Evolutionary conservation across 92 coral and sea anemone species (phyloP).

Genomic region (Epizoanthus illoricatus): DNA sequence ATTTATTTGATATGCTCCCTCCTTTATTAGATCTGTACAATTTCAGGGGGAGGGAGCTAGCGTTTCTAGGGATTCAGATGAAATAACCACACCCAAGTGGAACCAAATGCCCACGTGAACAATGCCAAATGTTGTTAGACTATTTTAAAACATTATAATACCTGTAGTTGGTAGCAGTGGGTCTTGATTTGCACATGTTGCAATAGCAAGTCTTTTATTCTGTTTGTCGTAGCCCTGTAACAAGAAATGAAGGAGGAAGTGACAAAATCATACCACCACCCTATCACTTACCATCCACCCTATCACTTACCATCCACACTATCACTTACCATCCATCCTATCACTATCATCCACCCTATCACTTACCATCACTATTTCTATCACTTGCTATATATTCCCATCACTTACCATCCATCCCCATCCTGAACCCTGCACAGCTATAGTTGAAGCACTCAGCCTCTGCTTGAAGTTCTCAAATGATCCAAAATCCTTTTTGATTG

Average conservation of each 20-base stretch:
- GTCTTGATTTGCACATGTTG: conserved; percentile 91
- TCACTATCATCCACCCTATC: conserved; percentile 29
- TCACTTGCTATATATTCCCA: not conserved
- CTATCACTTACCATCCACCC: not conserved
- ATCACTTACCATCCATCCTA: conserved; percentile 89
- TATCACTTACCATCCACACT: conserved; percentile 85
- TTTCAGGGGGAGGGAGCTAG: no score
- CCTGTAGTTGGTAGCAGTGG: conserved; percentile 95
- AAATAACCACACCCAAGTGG: no score
- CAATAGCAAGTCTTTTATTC: conserved; percentile 77
- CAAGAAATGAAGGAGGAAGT: not conserved
- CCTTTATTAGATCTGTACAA: not conserved
- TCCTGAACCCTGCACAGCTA: conserved; percentile 97
- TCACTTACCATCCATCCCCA: conserved; percentile 93
- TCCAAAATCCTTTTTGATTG: conserved; percentile 92
- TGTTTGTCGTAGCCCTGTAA: conserved; percentile 89
- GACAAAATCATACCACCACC: no score
- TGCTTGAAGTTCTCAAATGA: conserved; percentile 90
- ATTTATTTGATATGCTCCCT: not conserved
- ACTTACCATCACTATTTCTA: no score
- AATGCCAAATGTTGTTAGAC: no score
- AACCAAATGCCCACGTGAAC: no score
- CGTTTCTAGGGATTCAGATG: no score
- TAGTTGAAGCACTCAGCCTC: conserved; percentile 73
- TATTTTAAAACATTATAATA: not conserved